Conservation (phyloP, 2,888 invertebrate genomes). For the Ischnura elegans region DNA sequence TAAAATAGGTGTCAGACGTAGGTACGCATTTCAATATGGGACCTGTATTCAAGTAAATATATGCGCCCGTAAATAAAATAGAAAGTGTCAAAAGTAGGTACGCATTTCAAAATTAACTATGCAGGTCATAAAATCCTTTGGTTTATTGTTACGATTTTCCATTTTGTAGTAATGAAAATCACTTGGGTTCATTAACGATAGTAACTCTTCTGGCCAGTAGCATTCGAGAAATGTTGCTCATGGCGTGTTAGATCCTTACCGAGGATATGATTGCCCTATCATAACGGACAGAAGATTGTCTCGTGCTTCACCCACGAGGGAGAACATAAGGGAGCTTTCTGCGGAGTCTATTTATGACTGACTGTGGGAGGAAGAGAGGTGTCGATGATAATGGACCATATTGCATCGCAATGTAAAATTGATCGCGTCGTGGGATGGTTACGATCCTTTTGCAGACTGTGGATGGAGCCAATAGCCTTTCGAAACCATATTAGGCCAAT, state of each 20-base stretch:
- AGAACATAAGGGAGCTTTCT: not conserved
- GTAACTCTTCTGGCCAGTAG: not conserved
- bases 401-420: not conserved
- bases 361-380: not conserved
- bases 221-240: not conserved
- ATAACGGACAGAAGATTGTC: not conserved
- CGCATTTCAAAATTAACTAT: too few species aligned
- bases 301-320: not conserved
- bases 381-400: not conserved
- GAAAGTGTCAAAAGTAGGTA: too few species aligned
- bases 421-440: not conserved
- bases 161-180: not conserved
- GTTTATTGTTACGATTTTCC: not conserved
- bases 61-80: too few species aligned
- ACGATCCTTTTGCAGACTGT: not conserved
- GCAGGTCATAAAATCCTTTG: too few species aligned
- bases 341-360: not conserved
- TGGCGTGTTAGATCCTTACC: not conserved
- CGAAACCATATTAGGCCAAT: not conserved
- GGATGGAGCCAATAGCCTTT: not conserved
- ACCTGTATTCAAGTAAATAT: too few species aligned
- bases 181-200: not conserved
- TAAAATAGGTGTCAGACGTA: too few species aligned
- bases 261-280: not conserved
- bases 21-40: too few species aligned